Conservation (phyloP, 2,888 invertebrate species). For the Pammene fasciana region DNA sequence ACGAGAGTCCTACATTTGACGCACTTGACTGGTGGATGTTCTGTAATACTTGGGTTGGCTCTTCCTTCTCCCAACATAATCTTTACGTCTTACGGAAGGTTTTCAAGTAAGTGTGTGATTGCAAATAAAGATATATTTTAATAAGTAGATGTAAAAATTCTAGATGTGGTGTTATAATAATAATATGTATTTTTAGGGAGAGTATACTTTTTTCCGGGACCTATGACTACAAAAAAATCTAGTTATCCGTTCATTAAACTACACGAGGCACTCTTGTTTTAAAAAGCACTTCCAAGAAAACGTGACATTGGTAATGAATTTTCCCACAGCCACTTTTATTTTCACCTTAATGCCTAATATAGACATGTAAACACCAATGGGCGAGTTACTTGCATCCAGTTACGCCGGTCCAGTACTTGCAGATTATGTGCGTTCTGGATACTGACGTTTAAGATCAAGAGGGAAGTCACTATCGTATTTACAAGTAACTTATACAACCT, state of each 20-base stretch:
- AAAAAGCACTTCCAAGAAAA: no score
- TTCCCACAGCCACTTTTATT: conserved; percentile 34
- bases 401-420: conserved; percentile 20
- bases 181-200: no score
- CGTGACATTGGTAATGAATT: conserved; percentile 17
- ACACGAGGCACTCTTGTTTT: conserved; percentile 1
- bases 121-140: no score
- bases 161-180: no score
- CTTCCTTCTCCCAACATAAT: conserved; percentile 16
- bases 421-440: conserved; percentile 28
- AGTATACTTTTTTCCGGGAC: no score
- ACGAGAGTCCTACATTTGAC: conserved; percentile 31
- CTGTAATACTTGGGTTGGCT: conserved; percentile 13
- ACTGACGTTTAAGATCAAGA: conserved; percentile 20
- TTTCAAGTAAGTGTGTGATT: no score
- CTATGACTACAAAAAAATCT: no score
- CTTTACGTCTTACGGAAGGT: not conserved
- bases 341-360: conserved; percentile 12
- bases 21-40: conserved; percentile 1
- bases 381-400: conserved; percentile 14
- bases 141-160: no score
- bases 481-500: conserved; percentile 19
- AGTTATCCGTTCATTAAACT: not conserved
- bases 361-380: not conserved
- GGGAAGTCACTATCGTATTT: conserved; percentile 28